A percentile compares a stretch with the other conserved stretches of the same genome.
phyloP scores from a whole-genome alignment of 2,113 vertebrate genomes.

The Deroptyus accipitrinus region DNA sequence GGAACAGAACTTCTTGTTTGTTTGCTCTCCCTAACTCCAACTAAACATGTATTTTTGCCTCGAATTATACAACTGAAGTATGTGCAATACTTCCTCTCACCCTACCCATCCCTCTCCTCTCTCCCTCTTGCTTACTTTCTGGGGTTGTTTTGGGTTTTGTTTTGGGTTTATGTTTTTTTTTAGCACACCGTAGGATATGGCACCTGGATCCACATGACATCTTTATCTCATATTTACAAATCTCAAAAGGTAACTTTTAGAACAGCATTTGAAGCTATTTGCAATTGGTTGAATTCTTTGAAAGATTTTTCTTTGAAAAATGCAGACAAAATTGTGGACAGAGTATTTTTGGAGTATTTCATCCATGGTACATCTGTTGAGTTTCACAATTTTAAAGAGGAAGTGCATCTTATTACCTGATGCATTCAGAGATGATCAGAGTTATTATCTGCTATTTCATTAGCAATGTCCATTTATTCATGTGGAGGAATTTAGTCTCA shows the following conservation, averaged over 20 bases:
- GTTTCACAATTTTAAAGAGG: not conserved
- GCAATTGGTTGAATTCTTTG: not conserved
- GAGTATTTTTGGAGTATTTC: not conserved
- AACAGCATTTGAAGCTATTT: not conserved
- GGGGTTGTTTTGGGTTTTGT: not conserved
- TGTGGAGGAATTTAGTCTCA: not conserved
- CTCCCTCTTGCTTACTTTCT: not conserved
- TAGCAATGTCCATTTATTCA: not conserved
- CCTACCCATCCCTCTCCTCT: not conserved
- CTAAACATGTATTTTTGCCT: not conserved
- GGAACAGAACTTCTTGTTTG: not conserved
- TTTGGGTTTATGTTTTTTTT: not conserved
- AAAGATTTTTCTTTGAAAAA: not conserved
- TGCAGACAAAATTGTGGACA: not conserved
- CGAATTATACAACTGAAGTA: not conserved
- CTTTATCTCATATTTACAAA: not conserved
- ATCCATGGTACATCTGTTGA: rapidly evolving
- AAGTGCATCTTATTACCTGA: not conserved
- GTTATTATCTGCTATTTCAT: not conserved
- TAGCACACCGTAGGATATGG: not conserved
- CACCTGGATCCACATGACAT: not conserved
- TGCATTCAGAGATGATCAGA: not conserved
- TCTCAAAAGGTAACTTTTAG: not conserved
- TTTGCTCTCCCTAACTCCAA: not conserved
- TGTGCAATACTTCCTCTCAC: not conserved